These are phyloP conservation scores for Eidolon helvum DNA, from an alignment of 2,113 vertebrate genomes.

Conservation along the genomic window DNA sequence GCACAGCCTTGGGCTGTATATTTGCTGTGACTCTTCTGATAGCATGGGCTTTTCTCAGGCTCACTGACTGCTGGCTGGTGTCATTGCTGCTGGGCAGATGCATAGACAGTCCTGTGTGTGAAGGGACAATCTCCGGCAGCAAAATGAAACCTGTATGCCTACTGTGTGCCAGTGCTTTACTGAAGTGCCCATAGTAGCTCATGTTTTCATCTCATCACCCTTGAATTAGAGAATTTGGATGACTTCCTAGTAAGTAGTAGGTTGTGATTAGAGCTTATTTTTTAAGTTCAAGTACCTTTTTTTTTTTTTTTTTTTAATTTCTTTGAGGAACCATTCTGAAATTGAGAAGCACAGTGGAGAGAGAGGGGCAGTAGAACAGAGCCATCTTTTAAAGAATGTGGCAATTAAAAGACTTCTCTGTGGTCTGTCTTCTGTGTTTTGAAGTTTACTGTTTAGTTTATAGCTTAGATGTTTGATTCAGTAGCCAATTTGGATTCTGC, in stretches of 20 bases:
- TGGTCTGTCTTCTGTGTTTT: background rate
- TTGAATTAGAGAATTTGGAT: background rate
- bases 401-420: background rate
- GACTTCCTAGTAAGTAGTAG: background rate
- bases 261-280: background rate
- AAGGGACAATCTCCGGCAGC: background rate
- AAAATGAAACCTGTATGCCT: background rate
- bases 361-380: background rate
- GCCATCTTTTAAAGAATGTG: background rate
- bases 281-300: background rate
- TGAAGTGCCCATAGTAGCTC: background rate
- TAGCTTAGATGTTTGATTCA: background rate
- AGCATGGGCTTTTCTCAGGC: background rate
- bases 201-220: background rate
- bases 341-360: background rate
- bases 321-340: background rate
- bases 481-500: background rate
- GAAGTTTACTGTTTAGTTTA: background rate
- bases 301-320: background rate
- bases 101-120: background rate
- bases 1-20: rapidly evolving
- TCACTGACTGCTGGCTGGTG: background rate
- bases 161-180: background rate
- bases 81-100: background rate
- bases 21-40: background rate